Base-by-base conservation (phyloP, 2,797 vertebrate species). In the Novumbra hubbsi region DNA sequence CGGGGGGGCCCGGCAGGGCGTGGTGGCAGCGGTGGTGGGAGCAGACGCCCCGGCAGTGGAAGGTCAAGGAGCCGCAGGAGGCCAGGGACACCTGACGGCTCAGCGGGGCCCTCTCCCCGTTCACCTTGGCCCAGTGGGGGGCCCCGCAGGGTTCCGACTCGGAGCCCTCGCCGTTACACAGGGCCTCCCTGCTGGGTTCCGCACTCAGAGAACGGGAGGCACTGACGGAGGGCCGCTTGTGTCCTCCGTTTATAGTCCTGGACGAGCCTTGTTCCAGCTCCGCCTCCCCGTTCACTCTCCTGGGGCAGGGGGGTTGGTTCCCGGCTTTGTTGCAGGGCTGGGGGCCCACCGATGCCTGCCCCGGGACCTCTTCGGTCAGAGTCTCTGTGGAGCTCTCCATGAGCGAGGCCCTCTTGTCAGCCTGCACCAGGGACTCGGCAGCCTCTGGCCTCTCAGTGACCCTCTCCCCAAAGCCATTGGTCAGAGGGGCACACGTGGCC, bases 321-420 rank as follows among this genome's bases (percentile, higher is more conserved):
- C 69, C 83, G 52, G 64, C 73, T 0, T 89, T 83, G 0, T 21
- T 71, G 49, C 78, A 79, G 52, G 80, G 81, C 73, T 78, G 77
- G 49, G 24, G 78, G 72, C 80, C 78, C 21, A 81, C 48, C 1
- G 81, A 70, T 1, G 21, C 72, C 28, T 73, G 80, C 5, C 80
- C 88, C 91, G 28, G 83, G 60, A 91, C 92, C 0, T 89, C 94
- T 79, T 98, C 96, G 0, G 93, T 95, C 81, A 98, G 87, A 71
- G 95, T 94, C 88, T 97, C 96, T 0, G 95, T 93, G 67, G 96
- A 97, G 76, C 94, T 96, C 70, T 96, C 96, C 67, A 93, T 83
- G n/a, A 93, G 88, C 50, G 95, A 94, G 65, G 86, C 85, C 82
- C 88, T 91, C 45, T 90, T 92, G 75, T 95, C 94, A 0, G 78